Base-by-base conservation (phyloP, 2,797 vertebrate genomes). In the Sebastes flavidus region DNA sequence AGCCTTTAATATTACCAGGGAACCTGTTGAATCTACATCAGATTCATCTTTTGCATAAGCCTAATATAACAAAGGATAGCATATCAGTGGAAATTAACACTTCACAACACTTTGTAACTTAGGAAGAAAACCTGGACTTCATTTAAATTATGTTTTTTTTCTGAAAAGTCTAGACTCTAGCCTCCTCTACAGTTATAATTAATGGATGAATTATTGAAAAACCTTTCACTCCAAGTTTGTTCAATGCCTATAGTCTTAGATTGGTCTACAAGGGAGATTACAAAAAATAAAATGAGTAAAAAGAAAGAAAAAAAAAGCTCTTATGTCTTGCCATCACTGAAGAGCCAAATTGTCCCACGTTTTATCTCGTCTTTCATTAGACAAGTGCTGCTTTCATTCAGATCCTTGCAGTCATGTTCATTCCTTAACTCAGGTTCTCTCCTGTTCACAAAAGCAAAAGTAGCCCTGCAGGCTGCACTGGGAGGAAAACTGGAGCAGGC, bases 401-500 rank as follows among this genome's bases (percentile, higher is more conserved):
- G 11, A 52, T 62, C 49, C 20, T 42, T 32, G 12, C 32, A 66
- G 12, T 59, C 7, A 4, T 25, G 7, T 36, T 36, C 27, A 20
- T 54, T 49, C 54, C 29, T 62, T 62, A 32, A 42, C 66, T 74
- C n/a, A 11, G 42, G 36, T 49, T 72, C 46, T 58, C 56, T 78
- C 25, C 16, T 20, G 52, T 63, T 46, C 32, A 61, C 25, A 54
- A 32, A 78, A 65, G 46, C 54, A 2, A 46, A 49, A 68, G 65
- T 52, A 20, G 13, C 29, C 60, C 49, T 72, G 38, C 3, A 32
- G 66, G 63, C 75, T 85, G 77, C 72, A 72, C 24, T 54, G 14
- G 25, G 14, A 60, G 25, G 18, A 77, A 77, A 88, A 85, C 5
- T 89, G 74, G 82, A 85, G 38, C 86, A 86, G 81, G 81, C 75